Conservation (phyloP, 2,888 invertebrate species). For the Frankliniella fusca region DNA sequence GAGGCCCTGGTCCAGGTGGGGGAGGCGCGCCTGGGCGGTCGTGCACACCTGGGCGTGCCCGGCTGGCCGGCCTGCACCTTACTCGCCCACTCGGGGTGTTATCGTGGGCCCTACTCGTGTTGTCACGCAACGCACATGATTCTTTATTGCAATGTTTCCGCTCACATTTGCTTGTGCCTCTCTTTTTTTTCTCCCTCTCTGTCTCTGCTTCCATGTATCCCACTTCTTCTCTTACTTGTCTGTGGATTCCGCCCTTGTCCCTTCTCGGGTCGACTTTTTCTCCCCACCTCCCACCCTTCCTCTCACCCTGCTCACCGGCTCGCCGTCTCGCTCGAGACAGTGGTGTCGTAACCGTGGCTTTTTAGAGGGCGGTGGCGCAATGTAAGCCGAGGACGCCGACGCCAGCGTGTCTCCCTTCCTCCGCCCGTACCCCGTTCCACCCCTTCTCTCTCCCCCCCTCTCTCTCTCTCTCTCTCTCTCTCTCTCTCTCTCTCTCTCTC, state of each 20-base stretch:
- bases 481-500: slow-evolving; percentile 7
- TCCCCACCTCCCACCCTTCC: not conserved
- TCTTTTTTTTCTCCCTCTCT: not conserved
- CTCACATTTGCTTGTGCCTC: slow-evolving; percentile 29
- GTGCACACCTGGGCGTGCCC: not conserved
- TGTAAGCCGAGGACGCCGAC: no score
- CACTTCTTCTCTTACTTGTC: not conserved
- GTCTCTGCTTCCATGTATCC: not conserved
- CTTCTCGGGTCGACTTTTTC: no score
- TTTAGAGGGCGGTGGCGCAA: no score
- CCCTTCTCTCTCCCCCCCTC: not conserved
- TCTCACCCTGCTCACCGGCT: not conserved
- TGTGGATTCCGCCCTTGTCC: no score
- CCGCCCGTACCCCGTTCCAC: not conserved
- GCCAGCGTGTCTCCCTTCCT: no score
- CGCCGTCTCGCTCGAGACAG: no score
- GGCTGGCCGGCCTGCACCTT: slow-evolving; percentile 38
- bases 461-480: slow-evolving; percentile 26
- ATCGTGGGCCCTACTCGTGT: no score
- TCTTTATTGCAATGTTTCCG: slow-evolving; percentile 32
- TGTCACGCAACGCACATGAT: slow-evolving; percentile 38
- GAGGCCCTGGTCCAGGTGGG: slow-evolving; percentile 30
- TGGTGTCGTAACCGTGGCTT: no score
- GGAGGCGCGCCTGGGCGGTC: no score
- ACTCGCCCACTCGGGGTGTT: slow-evolving; percentile 41